phyloP scores from a whole-genome alignment of 2,113 vertebrate genomes.

The Planiliza haematocheilus region DNA sequence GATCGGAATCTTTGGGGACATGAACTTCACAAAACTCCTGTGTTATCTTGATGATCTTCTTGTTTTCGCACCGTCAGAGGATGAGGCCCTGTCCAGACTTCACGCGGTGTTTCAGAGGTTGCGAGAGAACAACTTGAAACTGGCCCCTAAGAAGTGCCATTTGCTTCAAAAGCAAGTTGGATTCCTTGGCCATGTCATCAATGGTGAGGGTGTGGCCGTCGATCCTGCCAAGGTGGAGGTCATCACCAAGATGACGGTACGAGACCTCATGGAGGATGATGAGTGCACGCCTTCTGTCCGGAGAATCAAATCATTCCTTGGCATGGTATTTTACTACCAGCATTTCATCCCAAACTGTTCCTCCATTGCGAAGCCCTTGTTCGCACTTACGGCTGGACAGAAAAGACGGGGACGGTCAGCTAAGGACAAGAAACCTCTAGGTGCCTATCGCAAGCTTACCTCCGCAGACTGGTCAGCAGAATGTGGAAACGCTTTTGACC shows the following conservation, averaged over 20 bases:
- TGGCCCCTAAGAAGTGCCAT: background rate
- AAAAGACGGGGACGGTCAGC: background rate
- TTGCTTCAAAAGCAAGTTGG: background rate
- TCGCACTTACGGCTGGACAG: conserved; percentile 11
- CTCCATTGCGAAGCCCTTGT: background rate
- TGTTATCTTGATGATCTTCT: conserved; percentile 5
- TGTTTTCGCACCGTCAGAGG: background rate
- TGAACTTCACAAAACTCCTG: background rate
- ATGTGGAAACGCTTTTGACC: background rate
- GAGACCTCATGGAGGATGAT: background rate
- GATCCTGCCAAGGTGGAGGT: background rate
- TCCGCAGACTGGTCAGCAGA: background rate
- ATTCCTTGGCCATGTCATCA: background rate
- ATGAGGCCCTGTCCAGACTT: background rate
- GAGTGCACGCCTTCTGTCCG: background rate
- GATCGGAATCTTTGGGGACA: background rate
- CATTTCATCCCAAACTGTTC: conserved; percentile 1
- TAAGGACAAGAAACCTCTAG: background rate
- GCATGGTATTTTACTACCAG: background rate
- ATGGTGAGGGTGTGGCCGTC: background rate
- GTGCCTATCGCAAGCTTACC: background rate
- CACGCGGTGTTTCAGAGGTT: background rate
- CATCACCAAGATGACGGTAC: background rate
- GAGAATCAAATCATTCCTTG: background rate
- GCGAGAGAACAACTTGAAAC: background rate